Conservation (phyloP, 2,797 vertebrate species). For the Xiphorhynchus erythropygius region DNA sequence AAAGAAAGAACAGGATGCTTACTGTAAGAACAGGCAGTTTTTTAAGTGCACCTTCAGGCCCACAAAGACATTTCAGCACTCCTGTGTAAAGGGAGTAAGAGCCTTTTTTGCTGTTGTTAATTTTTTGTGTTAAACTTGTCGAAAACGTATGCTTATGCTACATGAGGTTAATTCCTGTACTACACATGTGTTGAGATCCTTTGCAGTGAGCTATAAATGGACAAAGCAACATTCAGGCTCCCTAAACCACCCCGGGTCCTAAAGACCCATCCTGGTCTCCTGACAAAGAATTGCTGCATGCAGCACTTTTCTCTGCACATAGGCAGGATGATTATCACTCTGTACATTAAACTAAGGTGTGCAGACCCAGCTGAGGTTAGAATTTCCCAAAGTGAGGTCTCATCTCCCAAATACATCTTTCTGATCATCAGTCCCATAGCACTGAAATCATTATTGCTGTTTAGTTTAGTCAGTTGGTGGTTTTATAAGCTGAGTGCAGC, state of each 20-base stretch:
- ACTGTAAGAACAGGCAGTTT: slow-evolving; percentile 67
- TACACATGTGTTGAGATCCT: slow-evolving; percentile 31
- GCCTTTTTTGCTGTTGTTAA: neutral
- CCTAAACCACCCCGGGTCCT: slow-evolving; percentile 13
- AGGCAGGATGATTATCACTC: slow-evolving; percentile 43
- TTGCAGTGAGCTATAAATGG: slow-evolving; percentile 59
- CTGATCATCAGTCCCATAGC: slow-evolving; percentile 28
- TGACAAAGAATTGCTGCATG: slow-evolving; percentile 34
- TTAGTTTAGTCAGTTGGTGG: slow-evolving; percentile 23
- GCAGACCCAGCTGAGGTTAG: slow-evolving; percentile 29
- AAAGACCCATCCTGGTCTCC: neutral
- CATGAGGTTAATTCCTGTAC: slow-evolving; percentile 57
- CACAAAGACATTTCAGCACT: slow-evolving; percentile 77
- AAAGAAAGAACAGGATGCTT: slow-evolving; percentile 4
- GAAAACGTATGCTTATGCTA: slow-evolving; percentile 68
- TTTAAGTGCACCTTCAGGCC: slow-evolving; percentile 79
- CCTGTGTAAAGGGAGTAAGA: slow-evolving; percentile 46
- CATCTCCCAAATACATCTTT: neutral
- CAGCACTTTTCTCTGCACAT: slow-evolving; percentile 49
- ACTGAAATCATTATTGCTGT: slow-evolving; percentile 77
- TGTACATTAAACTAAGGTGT: slow-evolving; percentile 32
- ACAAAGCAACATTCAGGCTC: slow-evolving; percentile 48
- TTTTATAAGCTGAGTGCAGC: slow-evolving; percentile 42
- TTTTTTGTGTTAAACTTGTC: neutral
- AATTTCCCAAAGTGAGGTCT: slow-evolving; percentile 31